Percentiles rank a stretch among this genome's conserved stretches.
phyloP scores from a whole-genome alignment of 2,888 invertebrate genomes.

The Dinocampus coccinellae region DNA sequence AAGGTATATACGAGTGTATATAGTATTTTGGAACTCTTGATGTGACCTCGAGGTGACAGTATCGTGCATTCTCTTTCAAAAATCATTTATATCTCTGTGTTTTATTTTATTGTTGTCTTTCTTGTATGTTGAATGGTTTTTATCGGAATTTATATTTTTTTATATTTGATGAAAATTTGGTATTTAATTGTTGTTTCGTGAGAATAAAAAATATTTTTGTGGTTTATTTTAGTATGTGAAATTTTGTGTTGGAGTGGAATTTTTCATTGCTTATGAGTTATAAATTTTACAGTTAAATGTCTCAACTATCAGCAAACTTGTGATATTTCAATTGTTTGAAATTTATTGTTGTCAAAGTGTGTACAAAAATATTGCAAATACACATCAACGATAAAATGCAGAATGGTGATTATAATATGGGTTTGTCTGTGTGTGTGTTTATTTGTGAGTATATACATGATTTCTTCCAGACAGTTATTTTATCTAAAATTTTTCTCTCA shows the following conservation, averaged over 20 bases:
- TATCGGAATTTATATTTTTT: neutral
- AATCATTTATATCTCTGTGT: constrained; percentile 1
- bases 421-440: too few relatives aligned
- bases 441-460: neutral
- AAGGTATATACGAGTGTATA: constrained; percentile 39
- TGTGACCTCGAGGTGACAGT: constrained; percentile 40
- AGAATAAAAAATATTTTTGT: constrained; percentile 17
- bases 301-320: constrained; percentile 30
- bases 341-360: constrained; percentile 48
- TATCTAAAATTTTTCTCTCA: constrained; percentile 10
- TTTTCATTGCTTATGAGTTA: constrained; percentile 44
- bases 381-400: neutral
- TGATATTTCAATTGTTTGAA: constrained; percentile 60
- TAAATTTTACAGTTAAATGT: constrained; percentile 42
- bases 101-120: neutral
- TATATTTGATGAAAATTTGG: too few relatives aligned
- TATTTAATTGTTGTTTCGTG: too few relatives aligned
- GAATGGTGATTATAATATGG: neutral
- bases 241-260: constrained; percentile 25
- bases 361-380: too few relatives aligned
- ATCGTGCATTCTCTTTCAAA: constrained; percentile 24
- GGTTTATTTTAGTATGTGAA: constrained; percentile 44
- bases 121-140: neutral
- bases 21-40: constrained; percentile 45
- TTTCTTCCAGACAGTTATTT: constrained; percentile 20